Base-by-base conservation (phyloP, 2,888 invertebrate genomes). In the Frankliniella intonsa region DNA sequence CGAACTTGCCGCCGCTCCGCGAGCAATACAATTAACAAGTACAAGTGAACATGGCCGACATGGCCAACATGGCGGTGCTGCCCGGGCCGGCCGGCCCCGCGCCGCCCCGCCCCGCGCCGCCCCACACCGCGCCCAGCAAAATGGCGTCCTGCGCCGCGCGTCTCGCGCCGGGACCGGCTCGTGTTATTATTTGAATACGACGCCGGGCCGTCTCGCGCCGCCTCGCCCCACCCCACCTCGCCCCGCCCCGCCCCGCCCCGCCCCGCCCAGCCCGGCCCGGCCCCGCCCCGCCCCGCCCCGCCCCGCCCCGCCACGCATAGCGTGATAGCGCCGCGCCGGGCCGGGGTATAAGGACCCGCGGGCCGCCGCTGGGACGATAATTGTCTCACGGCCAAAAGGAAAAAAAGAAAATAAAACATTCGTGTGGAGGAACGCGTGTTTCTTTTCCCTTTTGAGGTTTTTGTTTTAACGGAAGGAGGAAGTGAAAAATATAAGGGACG, bases 1-100 rank as follows among this genome's bases (percentile, higher is more conserved):
- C 62, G 62, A 25, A 25, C 69, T 25, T 25, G 25, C 22, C 25
- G 69, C 38, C 38, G 38, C 38, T 38, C 38, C 62, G 62, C 62
- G 62, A 22, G 69, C 69, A 76, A 76, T 76, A 76, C 69, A 76
- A 76, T 76, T 76, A 76, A 76, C 69, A 76, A 76, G 69, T 76
- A 76, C 69, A 76, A 76, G 69, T 76, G n/a, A 76, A 76, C 69
- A 76, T 76, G 69, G 69, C 69, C 69, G 69, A 76, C 12, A 76
- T 76, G 69, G 69, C 69, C 22, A 25, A 25, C 22, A 76, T 76
- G 69, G 69, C 69, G 69, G 69, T 22, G 19, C 2, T 19, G 51
- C 14, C n/a, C 55, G 55, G 55, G 62, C 14, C 1, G n/a, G 25
- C 69, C 25, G 25, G 69, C 25, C 69, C 12, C 69, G 69, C 69